Conservation (phyloP, 1,140 invertebrate genomes). For the Tetraneura akinire region DNA sequence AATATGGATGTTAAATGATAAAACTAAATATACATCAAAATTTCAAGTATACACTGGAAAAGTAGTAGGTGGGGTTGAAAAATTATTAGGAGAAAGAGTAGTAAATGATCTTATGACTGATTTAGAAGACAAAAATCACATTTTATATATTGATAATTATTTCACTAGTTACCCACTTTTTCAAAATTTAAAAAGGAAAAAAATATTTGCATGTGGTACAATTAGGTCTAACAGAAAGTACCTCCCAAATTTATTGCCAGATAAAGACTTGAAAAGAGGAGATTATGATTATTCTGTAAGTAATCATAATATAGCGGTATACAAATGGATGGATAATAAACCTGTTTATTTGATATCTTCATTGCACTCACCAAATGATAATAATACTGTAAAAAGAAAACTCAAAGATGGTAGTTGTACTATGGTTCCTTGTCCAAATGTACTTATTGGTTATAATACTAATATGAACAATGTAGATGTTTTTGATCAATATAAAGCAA, state of each 20-base stretch:
- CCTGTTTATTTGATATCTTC: neutral
- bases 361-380: neutral
- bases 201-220: neutral
- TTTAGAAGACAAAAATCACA: conserved; percentile 21
- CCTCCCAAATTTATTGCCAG: neutral
- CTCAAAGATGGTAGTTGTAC: neutral
- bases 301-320: neutral
- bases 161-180: conserved; percentile 1
- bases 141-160: conserved; percentile 29
- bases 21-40: conserved; percentile 54
- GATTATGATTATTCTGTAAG: neutral
- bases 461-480: neutral
- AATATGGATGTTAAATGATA: conserved; percentile 56
- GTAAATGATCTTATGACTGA: conserved; percentile 52
- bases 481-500: neutral
- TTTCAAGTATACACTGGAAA: conserved; percentile 56
- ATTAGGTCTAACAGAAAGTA: neutral
- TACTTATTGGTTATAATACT: neutral
- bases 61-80: conserved; percentile 43
- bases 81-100: conserved; percentile 55
- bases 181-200: neutral
- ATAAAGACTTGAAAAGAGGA: neutral
- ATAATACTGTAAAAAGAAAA: neutral
- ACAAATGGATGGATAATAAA: conserved; percentile 5
- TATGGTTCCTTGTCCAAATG: neutral